Evolutionary conservation across 2,797 vertebrate species (phyloP).

Genomic region (Mormyrops boulengeri): DNA sequence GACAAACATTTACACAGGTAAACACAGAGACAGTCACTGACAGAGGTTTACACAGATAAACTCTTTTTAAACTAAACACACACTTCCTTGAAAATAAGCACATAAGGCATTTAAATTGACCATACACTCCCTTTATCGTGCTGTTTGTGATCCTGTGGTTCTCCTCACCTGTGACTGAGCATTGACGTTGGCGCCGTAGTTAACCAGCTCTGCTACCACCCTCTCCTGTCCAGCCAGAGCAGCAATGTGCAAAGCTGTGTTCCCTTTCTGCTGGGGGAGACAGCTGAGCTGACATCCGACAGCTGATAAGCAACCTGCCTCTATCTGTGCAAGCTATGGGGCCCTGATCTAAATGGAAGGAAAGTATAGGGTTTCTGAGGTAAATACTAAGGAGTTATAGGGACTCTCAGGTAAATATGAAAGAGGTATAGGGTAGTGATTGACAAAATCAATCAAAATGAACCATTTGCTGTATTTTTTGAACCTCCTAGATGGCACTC

Average conservation of each 20-base stretch:
- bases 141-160: neutral
- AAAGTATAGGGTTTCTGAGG: neutral
- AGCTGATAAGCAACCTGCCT: neutral
- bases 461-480: neutral
- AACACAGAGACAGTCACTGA: neutral
- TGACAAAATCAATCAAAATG: neutral
- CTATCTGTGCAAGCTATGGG: neutral
- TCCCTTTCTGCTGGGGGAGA: conserved; percentile 75
- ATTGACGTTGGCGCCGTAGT: conserved; percentile 93
- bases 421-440: neutral
- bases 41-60: neutral
- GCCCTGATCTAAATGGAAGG: neutral
- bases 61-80: neutral
- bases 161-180: conserved; percentile 87
- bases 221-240: conserved; percentile 90
- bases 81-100: neutral
- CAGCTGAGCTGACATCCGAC: neutral
- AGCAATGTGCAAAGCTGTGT: conserved; percentile 94
- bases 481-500: neutral
- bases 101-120: neutral
- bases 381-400: neutral
- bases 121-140: neutral
- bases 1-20: neutral
- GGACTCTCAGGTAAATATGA: neutral
- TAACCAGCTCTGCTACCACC: conserved; percentile 87